phyloP scores from a whole-genome alignment of 2,888 invertebrate species.

The Lagria hirta region DNA sequence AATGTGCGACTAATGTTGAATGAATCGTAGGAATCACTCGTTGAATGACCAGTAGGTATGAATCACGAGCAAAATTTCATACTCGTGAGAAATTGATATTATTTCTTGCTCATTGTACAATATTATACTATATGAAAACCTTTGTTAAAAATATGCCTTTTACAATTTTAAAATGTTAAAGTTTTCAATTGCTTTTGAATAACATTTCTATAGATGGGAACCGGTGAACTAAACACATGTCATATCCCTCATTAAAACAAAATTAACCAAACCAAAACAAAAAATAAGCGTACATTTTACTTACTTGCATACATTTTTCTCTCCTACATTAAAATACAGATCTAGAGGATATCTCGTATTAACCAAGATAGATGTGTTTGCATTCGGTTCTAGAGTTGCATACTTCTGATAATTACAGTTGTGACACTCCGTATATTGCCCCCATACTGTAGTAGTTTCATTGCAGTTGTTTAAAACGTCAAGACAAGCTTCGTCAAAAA shows the following conservation, averaged over 20 bases:
- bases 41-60: no score
- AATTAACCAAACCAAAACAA: conserved; percentile 9
- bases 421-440: conserved; percentile 52
- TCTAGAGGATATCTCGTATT: conserved; percentile 48
- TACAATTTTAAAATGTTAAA: no score
- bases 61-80: no score
- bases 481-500: conserved; percentile 52
- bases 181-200: no score
- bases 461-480: conserved; percentile 47
- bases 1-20: no score
- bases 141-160: no score
- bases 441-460: conserved; percentile 40
- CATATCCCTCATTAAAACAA: conserved; percentile 21
- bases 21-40: no score
- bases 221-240: no score
- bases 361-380: conserved; percentile 44
- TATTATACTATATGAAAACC: no score
- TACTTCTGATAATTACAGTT: conserved; percentile 49
- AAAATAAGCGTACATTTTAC: conserved; percentile 21
- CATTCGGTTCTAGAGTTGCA: conserved; percentile 34
- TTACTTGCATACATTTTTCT: conserved; percentile 41
- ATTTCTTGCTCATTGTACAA: no score
- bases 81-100: no score
- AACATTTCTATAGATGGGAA: no score
- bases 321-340: conserved; percentile 39